Conservation (phyloP, 2,797 vertebrate genomes). For the Sphenopsis melanotis region DNA sequence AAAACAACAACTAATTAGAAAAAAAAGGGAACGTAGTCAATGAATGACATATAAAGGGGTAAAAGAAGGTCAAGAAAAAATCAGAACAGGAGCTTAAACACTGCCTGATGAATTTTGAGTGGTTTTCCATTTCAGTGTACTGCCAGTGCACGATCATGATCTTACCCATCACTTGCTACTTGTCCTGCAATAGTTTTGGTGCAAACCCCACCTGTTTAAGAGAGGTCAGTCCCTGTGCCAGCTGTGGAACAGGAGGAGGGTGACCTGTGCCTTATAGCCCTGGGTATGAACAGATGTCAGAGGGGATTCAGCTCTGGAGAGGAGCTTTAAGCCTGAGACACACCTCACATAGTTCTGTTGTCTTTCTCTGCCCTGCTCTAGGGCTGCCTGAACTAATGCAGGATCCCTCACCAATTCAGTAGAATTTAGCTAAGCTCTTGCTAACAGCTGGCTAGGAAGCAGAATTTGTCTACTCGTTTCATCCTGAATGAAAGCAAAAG, state of each 20-base stretch:
- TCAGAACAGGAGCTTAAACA: neutral
- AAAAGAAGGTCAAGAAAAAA: neutral
- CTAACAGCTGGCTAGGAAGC: neutral
- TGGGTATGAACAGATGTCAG: neutral
- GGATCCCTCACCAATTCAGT: neutral
- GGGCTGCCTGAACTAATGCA: neutral
- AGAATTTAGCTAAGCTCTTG: neutral
- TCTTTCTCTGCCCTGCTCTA: neutral
- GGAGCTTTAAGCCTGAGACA: neutral
- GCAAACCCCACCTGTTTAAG: neutral
- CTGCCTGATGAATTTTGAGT: neutral
- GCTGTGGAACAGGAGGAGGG: neutral
- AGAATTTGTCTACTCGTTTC: neutral
- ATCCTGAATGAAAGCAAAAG: neutral
- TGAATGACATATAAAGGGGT: neutral
- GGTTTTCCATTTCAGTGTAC: neutral
- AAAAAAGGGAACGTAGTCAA: neutral
- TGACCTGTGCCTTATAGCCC: neutral
- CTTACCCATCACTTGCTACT: neutral
- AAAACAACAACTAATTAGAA: neutral
- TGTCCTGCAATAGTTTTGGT: neutral
- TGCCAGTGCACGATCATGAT: neutral
- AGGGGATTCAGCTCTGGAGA: neutral
- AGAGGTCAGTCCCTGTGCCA: neutral
- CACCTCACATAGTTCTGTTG: fast-evolving